Evolutionary conservation across 2,888 invertebrate genomes (phyloP), one percentile per base, ranked within the genome.

Genomic region (Thereva nobilitata): DNA sequence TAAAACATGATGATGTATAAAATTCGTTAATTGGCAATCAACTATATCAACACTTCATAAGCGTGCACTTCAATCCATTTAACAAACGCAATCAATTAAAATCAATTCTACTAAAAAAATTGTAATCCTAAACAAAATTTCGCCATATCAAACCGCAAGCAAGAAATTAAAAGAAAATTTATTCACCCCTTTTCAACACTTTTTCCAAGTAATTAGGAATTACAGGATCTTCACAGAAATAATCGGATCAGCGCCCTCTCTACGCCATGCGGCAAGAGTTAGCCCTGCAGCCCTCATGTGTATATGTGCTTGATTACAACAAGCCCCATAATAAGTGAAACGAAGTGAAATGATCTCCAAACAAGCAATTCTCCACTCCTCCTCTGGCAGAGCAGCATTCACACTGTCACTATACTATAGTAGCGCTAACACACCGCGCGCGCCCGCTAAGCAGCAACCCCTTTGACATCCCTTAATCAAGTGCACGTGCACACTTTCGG

Each of bases 301-400:
- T 23, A 23, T 23, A 23, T 23, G 23, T 23, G 23, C 23, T 23
- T 56, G 57, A 57, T 57, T 57, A 57, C 35, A 5, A 23, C 23
- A 23, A 23, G 23, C 23, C 23, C 23, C 57, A 9, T 12, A 45
- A 37, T 64, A 56, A 59, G 57, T 65, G 68, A 68, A 68, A 66
- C 68, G 68, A 68, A 66, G 68, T 68, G 68, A 68, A 68, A 66
- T 68, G 68, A 68, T 68, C 68, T 53, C 66, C 52, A 66, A 68
- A 68, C 57, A 68, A 68, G 59, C 53, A 64, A 59, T 68, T 64
- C 55, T 57, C 35, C 57, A 42, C 40, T 40, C 23, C 23, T 23
- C 23, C 2, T 1, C 34, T 54, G 42, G 50, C 52, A 35, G 52
- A 37, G 50, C 52, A 35, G 52, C 65, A 66, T 53, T 56, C 37